These are phyloP conservation scores for Phalacrocorax brasilianus DNA, from an alignment of 2,113 vertebrate species.

Conservation along the genomic window DNA sequence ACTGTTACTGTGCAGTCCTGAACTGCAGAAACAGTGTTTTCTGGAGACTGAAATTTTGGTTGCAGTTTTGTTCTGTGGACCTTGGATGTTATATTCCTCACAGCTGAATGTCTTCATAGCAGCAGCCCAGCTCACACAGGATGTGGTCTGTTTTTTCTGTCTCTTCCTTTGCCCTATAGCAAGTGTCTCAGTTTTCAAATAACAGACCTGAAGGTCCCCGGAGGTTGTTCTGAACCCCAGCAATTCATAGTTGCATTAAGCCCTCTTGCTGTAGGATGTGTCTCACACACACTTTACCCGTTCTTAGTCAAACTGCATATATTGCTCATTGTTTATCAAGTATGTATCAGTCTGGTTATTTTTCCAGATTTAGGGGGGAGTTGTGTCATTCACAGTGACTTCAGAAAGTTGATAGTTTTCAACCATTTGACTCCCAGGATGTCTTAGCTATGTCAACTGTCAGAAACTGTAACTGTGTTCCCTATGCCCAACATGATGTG, in stretches of 20 bases:
- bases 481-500: not conserved
- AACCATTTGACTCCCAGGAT: not conserved
- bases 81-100: not conserved
- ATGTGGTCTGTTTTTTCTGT: not conserved
- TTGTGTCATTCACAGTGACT: not conserved
- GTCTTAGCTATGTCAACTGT: not conserved
- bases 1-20: not conserved
- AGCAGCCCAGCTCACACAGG: not conserved
- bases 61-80: not conserved
- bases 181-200: not conserved
- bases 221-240: not conserved
- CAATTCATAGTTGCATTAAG: not conserved
- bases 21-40: not conserved
- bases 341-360: not conserved
- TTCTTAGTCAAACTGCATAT: not conserved
- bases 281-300: not conserved
- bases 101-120: not conserved
- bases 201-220: fast-evolving
- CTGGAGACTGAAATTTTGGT: not conserved
- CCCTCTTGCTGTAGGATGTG: not conserved
- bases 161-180: not conserved
- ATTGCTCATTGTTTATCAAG: not conserved
- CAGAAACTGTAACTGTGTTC: not conserved
- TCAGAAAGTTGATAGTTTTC: not conserved
- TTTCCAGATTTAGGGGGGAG: not conserved